Evolutionary conservation across 2,888 invertebrate genomes (phyloP).

Genomic region (Oscheius onirici): DNA sequence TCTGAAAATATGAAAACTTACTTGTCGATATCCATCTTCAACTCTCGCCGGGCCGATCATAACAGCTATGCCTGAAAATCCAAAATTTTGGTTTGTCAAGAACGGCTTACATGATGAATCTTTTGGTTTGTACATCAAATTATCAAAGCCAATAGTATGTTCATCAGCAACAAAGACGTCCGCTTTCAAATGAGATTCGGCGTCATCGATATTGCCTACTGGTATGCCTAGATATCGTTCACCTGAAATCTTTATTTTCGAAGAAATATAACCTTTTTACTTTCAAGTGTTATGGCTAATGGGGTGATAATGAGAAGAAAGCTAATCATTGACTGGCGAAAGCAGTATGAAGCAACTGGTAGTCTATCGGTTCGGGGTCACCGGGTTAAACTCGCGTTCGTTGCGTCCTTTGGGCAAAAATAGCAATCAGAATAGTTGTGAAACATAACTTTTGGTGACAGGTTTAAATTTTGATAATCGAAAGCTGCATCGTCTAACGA

Average conservation of each 20-base stretch:
- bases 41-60: slow-evolving; percentile 20
- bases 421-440: too few relatives aligned
- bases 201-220: slow-evolving; percentile 9
- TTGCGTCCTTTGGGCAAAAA: too few relatives aligned
- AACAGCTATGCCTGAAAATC: slow-evolving; percentile 5
- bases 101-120: not conserved
- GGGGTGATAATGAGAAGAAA: not conserved
- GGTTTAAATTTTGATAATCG: too few relatives aligned
- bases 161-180: slow-evolving; percentile 36
- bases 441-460: too few relatives aligned
- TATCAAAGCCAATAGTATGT: slow-evolving; percentile 34
- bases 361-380: slow-evolving; percentile 19
- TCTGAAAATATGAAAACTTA: not conserved
- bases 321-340: slow-evolving; percentile 17
- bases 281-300: not conserved
- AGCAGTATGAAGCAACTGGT: slow-evolving; percentile 8
- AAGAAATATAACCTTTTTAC: not conserved
- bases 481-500: too few relatives aligned
- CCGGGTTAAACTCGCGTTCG: slow-evolving; percentile 4
- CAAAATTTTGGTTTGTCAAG: not conserved
- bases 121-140: slow-evolving; percentile 15
- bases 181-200: slow-evolving; percentile 1
- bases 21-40: not conserved
- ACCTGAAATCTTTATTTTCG: not conserved
- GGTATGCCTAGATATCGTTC: slow-evolving; percentile 30